phyloP scores from a whole-genome alignment of 2,113 vertebrate genomes.

The Hymenochirus boettgeri region DNA sequence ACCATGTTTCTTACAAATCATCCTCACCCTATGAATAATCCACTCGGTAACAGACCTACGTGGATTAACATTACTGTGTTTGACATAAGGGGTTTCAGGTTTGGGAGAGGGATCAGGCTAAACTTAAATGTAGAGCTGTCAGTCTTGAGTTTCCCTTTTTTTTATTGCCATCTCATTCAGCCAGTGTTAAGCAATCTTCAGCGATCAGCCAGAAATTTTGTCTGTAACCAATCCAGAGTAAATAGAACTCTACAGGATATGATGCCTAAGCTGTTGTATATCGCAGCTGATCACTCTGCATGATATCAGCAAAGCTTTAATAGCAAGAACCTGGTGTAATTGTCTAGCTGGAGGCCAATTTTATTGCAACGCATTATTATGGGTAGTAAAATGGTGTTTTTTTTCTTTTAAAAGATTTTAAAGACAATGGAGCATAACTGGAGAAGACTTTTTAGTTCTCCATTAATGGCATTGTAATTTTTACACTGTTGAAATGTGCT shows the following conservation, averaged over 20 bases:
- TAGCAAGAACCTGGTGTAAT: not conserved
- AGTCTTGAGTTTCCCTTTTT: too few species aligned
- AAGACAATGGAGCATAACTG: too few species aligned
- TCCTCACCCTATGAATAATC: too few species aligned
- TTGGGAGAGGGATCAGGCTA: not conserved
- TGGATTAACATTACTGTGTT: too few species aligned
- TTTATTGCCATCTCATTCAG: not conserved
- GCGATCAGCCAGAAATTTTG: constrained; percentile 6
- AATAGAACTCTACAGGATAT: not conserved
- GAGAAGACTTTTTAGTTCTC: too few species aligned
- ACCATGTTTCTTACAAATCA: too few species aligned
- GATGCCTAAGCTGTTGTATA: not conserved
- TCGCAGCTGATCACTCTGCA: constrained; percentile 12
- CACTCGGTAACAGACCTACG: too few species aligned
- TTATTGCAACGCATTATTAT: not conserved
- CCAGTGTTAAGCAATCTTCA: constrained; percentile 5
- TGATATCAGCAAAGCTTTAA: not conserved
- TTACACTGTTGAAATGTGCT: too few species aligned
- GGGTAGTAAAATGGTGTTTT: too few species aligned
- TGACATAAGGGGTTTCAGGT: not conserved
- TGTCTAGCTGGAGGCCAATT: not conserved
- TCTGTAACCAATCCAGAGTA: constrained; percentile 20
- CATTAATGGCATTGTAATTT: too few species aligned
- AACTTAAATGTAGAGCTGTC: not conserved
- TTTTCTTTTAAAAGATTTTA: too few species aligned